Conservation (phyloP, 2,113 vertebrate genomes). For the Urocolius indicus region DNA sequence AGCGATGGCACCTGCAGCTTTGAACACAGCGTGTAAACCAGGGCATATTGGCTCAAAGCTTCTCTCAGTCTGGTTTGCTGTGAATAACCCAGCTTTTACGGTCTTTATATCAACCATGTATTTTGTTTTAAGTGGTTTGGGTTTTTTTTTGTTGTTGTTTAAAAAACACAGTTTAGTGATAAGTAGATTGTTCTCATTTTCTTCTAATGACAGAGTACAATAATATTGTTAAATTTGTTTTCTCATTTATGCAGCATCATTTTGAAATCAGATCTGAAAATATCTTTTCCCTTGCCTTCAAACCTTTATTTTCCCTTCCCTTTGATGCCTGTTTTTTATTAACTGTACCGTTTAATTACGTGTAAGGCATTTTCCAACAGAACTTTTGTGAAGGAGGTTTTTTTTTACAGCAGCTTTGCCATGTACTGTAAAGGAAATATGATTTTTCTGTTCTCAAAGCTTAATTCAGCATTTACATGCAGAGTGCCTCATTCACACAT, state of each 20-base stretch:
- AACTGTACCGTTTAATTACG: slow-evolving; percentile 44
- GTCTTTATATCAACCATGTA: neutral
- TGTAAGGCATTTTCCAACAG: neutral
- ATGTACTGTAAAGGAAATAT: neutral
- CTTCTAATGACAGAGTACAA: slow-evolving; percentile 30
- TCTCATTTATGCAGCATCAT: neutral
- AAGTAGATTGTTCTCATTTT: slow-evolving; percentile 26
- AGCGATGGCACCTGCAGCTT: neutral
- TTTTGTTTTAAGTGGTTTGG: neutral
- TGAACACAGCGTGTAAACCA: neutral
- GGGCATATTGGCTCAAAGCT: neutral
- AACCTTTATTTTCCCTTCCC: slow-evolving; percentile 24
- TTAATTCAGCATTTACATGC: neutral
- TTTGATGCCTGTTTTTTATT: slow-evolving; percentile 35
- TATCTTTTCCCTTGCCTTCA: slow-evolving; percentile 10
- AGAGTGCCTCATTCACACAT: neutral
- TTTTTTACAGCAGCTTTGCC: neutral
- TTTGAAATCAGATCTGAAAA: slow-evolving; percentile 62
- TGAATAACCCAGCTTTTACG: neutral
- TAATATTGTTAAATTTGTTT: slow-evolving; percentile 14
- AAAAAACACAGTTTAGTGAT: slow-evolving; percentile 13
- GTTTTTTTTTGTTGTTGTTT: neutral
- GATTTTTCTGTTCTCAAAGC: neutral
- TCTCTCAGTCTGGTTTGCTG: neutral
- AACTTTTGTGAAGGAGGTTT: neutral